These are phyloP conservation scores for Pseudopodoces humilis DNA, from an alignment of 2,113 vertebrate species.

Conservation along the genomic window DNA sequence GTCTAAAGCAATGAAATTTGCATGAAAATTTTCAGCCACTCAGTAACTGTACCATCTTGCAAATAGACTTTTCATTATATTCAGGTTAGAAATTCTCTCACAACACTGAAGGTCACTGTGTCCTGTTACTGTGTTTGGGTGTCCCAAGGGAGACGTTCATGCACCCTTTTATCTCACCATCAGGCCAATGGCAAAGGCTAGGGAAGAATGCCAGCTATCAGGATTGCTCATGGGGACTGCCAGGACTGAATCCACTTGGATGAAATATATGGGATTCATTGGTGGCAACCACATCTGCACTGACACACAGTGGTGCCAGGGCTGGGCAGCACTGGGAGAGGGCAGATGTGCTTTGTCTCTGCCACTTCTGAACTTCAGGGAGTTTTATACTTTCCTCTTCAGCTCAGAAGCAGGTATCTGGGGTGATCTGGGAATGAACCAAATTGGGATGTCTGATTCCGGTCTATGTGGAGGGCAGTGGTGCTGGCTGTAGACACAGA, in stretches of 20 bases:
- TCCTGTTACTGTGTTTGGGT: neutral
- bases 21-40: neutral
- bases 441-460: neutral
- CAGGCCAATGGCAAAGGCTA: neutral
- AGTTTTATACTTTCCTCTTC: neutral
- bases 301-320: rapidly evolving
- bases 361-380: neutral
- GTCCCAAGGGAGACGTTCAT: neutral
- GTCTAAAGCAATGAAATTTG: neutral
- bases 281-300: neutral
- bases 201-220: neutral
- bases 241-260: neutral
- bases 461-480: neutral
- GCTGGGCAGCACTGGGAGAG: neutral
- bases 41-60: rapidly evolving
- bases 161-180: rapidly evolving
- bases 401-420: neutral
- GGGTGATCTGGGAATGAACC: neutral
- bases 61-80: neutral
- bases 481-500: neutral
- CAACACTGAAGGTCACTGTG: neutral
- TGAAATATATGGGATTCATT: neutral
- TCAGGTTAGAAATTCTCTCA: neutral
- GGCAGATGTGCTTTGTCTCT: neutral
- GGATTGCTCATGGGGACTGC: neutral